Evolutionary conservation across 2,797 vertebrate species (phyloP).

Genomic region (Carduelis carduelis): DNA sequence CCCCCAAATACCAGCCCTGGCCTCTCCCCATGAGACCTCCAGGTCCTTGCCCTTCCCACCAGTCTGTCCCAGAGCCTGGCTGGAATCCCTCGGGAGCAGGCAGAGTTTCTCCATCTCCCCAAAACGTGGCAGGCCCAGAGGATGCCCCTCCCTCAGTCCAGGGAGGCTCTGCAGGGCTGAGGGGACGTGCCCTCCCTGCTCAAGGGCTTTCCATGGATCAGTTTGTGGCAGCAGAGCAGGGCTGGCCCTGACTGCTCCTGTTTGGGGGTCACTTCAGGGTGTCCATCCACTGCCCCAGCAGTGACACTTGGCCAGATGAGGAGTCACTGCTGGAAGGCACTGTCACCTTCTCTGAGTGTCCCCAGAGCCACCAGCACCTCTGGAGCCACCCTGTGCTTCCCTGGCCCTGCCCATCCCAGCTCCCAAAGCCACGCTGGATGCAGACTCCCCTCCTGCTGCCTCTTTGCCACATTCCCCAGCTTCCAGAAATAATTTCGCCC

Average conservation of each 20-base stretch:
- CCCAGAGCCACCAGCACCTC: not conserved
- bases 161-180: accelerated
- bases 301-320: not conserved
- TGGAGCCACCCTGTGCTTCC: not conserved
- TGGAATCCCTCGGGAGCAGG: not conserved
- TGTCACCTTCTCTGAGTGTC: not conserved
- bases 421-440: not conserved
- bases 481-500: not conserved
- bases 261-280: not conserved
- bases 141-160: not conserved
- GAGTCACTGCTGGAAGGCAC: not conserved
- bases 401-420: not conserved
- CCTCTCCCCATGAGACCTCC: not conserved
- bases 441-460: not conserved
- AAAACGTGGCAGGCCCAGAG: not conserved
- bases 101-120: not conserved
- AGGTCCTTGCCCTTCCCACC: not conserved
- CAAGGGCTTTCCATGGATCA: not conserved
- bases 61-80: not conserved
- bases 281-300: not conserved
- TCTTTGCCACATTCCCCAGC: not conserved
- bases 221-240: not conserved
- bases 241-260: not conserved
- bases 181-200: not conserved
- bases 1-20: not conserved